Percentiles rank a stretch among this genome's conserved stretches.
These are phyloP conservation scores for Hycleus cichorii DNA, from an alignment of 1,140 invertebrate genomes.

Conservation along the genomic window DNA sequence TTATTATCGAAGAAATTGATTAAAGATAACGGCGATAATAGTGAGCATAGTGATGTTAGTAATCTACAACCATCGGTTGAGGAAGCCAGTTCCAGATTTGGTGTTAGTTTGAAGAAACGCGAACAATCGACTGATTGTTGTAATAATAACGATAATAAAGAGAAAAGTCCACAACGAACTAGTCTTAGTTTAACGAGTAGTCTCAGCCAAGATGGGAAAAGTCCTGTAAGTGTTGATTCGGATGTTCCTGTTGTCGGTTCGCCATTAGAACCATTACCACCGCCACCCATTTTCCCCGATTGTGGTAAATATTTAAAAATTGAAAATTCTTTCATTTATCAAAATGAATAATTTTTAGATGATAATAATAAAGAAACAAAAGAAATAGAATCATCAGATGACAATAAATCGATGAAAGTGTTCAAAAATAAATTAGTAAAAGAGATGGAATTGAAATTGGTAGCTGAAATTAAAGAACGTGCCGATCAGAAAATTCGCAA, in stretches of 20 bases:
- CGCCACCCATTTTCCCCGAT: constrained; percentile 40
- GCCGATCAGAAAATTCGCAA: constrained; percentile 55
- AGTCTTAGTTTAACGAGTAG: constrained; percentile 40
- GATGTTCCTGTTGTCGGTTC: constrained; percentile 39
- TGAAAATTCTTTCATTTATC: not conserved
- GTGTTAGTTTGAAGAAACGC: constrained; percentile 60
- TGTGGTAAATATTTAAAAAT: constrained; percentile 8
- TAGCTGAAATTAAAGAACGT: constrained; percentile 73
- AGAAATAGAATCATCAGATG: constrained; percentile 18
- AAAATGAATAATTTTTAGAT: not conserved
- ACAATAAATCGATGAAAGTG: constrained; percentile 38
- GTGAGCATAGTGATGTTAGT: constrained; percentile 49
- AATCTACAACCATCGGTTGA: constrained; percentile 59
- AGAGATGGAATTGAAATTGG: constrained; percentile 72
- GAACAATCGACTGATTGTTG: constrained; percentile 57
- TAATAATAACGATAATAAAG: constrained; percentile 42
- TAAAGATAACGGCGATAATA: constrained; percentile 23
- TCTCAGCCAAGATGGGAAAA: constrained; percentile 41
- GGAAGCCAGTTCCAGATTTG: constrained; percentile 61
- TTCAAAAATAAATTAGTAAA: constrained; percentile 48
- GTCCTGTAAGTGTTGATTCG: constrained; percentile 39
- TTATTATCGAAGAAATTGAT: constrained; percentile 32
- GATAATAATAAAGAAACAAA: constrained; percentile 13
- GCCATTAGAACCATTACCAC: constrained; percentile 31
- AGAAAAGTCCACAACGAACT: constrained; percentile 35